Evolutionary conservation across 2,888 invertebrate genomes (phyloP).

Genomic region (Eurytoma adleriae): DNA sequence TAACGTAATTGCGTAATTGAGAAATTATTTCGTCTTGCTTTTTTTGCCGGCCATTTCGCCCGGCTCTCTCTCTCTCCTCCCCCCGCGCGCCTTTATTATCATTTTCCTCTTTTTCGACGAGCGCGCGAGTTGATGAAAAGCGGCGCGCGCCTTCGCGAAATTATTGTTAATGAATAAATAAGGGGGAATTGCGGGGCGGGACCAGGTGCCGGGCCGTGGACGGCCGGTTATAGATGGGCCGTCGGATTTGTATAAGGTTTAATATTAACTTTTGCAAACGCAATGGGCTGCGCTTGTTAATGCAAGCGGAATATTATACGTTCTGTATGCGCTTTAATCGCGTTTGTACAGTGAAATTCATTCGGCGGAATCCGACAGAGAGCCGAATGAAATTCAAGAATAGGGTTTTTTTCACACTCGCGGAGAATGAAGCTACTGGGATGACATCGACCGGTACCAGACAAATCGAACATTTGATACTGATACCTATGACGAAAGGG

Average conservation of each 20-base stretch:
- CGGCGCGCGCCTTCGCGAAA: slow-evolving; percentile 35
- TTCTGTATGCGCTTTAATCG: slow-evolving; percentile 19
- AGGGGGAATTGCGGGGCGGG: slow-evolving; percentile 36
- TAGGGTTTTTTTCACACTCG: too few species aligned
- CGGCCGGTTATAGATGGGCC: background rate
- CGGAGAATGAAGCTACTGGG: too few species aligned
- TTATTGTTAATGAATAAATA: slow-evolving; percentile 56
- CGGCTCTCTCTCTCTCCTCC: background rate
- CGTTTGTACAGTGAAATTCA: slow-evolving; percentile 14
- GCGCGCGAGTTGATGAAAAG: slow-evolving; percentile 36
- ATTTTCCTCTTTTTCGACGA: background rate
- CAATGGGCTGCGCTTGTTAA: slow-evolving; percentile 12
- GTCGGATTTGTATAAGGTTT: slow-evolving; percentile 4
- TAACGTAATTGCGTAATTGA: slow-evolving; percentile 57
- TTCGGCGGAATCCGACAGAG: slow-evolving; percentile 1
- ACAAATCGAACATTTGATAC: too few species aligned
- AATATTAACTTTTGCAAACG: slow-evolving; percentile 41
- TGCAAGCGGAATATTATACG: slow-evolving; percentile 28
- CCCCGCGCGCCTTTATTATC: background rate
- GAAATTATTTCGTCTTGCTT: slow-evolving; percentile 50
- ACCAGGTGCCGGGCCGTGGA: background rate
- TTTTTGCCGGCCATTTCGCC: background rate
- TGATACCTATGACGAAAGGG: too few species aligned
- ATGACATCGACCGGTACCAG: too few species aligned
- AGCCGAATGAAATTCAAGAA: background rate